Base-by-base conservation (phyloP, 1,140 invertebrate species). In the Pseudomyrmex concolor region DNA sequence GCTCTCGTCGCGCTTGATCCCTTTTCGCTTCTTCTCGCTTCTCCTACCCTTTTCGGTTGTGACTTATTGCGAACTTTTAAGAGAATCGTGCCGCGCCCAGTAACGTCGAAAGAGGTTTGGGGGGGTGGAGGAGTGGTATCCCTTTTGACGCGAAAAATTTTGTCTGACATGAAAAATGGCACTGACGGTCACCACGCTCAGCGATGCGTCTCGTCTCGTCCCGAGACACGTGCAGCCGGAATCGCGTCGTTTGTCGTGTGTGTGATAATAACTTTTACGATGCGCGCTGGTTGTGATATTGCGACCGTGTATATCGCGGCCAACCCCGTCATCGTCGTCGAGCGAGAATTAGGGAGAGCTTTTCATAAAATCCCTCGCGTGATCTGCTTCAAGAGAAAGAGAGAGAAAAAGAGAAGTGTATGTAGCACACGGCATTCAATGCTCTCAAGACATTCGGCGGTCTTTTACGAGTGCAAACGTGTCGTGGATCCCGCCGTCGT, bases 51-150 rank as follows among this genome's bases (percentile, higher is more conserved):
- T 55, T 63, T 9, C 68, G 19, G 34, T 62, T 73, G 66, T 88
- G 87, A 91, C 85, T 91, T 91, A 91, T 90, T 86, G 86, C 89
- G 55, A 86, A 85, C 64, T 85, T 80, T 85, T 64, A 68, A 76
- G 59, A 83, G 77, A 64, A 59, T 63, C 74, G 63, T 55, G 66
- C 13, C 19, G 55, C 48, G 19, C 15, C 12, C 34, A 34, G 34
- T 34, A 34, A 34, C 34, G 19, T 45, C 22, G 43, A 48, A 51
- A 22, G 54, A 66, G 45, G 70, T 55, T 25, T 15, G 13, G 15
- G 19, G 19, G 34, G 34, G 34, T 5, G 34, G 34, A 7, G 34
- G 5, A 7, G 34, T 5, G 34, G 22, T 10, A 19, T 68, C 51
- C n/a, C 66, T 71, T 71, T 71, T 54, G 64, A 67, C 51, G 74